A percentile compares a stretch with the other conserved stretches of the same genome.
Conservation (phyloP, 2,888 invertebrate species). For the Agrotis exclamationis region DNA sequence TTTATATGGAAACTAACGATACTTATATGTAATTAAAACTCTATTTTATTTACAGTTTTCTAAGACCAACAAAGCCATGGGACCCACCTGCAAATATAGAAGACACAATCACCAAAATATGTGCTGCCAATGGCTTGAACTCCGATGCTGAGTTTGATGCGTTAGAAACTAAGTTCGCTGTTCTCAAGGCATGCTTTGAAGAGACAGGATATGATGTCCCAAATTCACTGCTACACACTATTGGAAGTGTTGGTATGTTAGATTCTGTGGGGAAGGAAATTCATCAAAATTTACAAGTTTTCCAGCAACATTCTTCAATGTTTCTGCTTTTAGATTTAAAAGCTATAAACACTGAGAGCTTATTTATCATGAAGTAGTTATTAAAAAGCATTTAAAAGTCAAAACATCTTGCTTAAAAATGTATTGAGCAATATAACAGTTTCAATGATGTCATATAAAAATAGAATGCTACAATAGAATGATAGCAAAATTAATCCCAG, state of each 20-base stretch:
- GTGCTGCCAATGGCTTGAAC: constrained; percentile 89
- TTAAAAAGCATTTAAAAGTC: background rate
- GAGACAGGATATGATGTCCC: constrained; percentile 95
- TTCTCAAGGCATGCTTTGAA: constrained; percentile 93
- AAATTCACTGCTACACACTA: constrained; percentile 95
- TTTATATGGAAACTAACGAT: too few species aligned
- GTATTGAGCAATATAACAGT: background rate
- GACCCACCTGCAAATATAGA: constrained; percentile 93
- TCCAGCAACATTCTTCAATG: background rate
- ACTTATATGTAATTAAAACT: too few species aligned
- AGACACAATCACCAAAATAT: constrained; percentile 92
- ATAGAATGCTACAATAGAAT: too few species aligned
- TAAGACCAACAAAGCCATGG: constrained; percentile 94
- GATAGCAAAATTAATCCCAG: too few species aligned
- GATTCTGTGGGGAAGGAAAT: background rate
- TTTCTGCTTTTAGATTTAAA: too few species aligned
- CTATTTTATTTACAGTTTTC: constrained; percentile 91
- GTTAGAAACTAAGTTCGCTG: constrained; percentile 92
- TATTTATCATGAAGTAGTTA: background rate
- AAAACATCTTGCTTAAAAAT: background rate
- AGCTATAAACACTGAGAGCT: background rate
- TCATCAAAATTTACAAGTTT: background rate
- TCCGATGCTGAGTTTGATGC: constrained; percentile 85
- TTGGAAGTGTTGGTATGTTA: constrained; percentile 93
- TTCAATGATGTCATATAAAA: background rate